Evolutionary conservation across 2,113 vertebrate species (phyloP).

Genomic region (Progne subis): DNA sequence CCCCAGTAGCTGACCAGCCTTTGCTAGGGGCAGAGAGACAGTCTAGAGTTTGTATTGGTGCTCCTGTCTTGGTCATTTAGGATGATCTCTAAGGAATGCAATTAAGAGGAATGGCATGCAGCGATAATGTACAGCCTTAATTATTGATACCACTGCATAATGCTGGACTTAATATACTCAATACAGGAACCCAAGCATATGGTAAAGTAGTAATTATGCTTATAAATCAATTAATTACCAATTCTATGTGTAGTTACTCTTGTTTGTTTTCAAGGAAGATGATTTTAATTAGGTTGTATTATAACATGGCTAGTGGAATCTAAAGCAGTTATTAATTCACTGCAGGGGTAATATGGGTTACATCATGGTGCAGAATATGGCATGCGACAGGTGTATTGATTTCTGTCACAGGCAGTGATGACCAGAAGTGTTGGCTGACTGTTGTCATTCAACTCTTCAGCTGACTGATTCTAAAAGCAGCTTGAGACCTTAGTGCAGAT

Average conservation of each 20-base stretch:
- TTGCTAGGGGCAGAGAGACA: not conserved
- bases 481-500: not conserved
- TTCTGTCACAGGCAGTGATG: not conserved
- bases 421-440: not conserved
- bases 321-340: not conserved
- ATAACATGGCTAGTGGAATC: not conserved
- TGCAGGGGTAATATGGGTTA: not conserved
- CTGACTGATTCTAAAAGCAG: not conserved
- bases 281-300: slow-evolving; percentile 8
- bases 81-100: slow-evolving; percentile 29
- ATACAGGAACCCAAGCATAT: not conserved
- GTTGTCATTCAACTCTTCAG: not conserved
- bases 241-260: not conserved
- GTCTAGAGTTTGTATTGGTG: not conserved
- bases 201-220: not conserved
- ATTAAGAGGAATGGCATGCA: slow-evolving; percentile 1
- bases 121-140: slow-evolving; percentile 17
- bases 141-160: not conserved
- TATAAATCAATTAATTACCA: slow-evolving; percentile 37
- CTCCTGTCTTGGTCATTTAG: slow-evolving; percentile 19
- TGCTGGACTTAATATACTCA: not conserved
- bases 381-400: not conserved
- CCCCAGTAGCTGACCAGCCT: not conserved
- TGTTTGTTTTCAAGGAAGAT: not conserved
- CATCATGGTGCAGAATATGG: not conserved